phyloP scores from a whole-genome alignment of 2,888 invertebrate species.

The Hermodice carunculata region DNA sequence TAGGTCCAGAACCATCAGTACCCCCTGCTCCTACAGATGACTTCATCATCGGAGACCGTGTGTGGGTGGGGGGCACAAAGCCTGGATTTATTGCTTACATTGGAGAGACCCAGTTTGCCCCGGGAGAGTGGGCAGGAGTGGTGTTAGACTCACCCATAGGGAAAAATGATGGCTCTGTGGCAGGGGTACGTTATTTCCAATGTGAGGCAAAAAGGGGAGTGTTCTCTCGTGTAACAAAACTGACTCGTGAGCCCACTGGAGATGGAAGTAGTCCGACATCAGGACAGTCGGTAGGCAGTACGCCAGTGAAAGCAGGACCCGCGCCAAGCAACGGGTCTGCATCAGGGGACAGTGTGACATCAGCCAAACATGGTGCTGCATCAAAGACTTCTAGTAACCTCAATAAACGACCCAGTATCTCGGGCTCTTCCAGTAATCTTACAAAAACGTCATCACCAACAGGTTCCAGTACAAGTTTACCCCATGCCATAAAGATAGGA shows the following conservation, averaged over 20 bases:
- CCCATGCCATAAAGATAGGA: slow-evolving; percentile 49
- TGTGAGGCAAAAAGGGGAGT: slow-evolving; percentile 69
- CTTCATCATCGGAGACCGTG: slow-evolving; percentile 94
- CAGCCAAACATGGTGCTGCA: neutral
- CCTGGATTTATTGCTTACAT: slow-evolving; percentile 68
- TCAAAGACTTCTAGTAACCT: too few species aligned
- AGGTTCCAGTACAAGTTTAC: slow-evolving; percentile 7
- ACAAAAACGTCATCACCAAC: neutral
- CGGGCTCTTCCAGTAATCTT: slow-evolving; percentile 12
- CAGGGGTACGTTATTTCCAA: slow-evolving; percentile 68
- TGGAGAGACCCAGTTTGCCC: slow-evolving; percentile 68
- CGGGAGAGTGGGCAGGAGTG: slow-evolving; percentile 69
- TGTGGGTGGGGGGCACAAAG: slow-evolving; percentile 77
- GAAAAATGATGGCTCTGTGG: slow-evolving; percentile 69
- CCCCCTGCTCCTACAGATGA: slow-evolving; percentile 81
- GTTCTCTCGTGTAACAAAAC: slow-evolving; percentile 78
- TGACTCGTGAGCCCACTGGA: slow-evolving; percentile 70
- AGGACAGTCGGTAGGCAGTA: neutral
- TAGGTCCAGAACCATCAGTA: slow-evolving; percentile 50
- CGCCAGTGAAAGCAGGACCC: neutral
- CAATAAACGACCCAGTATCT: too few species aligned
- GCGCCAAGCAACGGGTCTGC: neutral
- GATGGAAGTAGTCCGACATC: neutral
- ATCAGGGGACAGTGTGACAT: neutral
- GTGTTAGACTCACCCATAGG: slow-evolving; percentile 67